Conservation (phyloP, 2,888 invertebrate species). For the Strigamia crassipes region DNA sequence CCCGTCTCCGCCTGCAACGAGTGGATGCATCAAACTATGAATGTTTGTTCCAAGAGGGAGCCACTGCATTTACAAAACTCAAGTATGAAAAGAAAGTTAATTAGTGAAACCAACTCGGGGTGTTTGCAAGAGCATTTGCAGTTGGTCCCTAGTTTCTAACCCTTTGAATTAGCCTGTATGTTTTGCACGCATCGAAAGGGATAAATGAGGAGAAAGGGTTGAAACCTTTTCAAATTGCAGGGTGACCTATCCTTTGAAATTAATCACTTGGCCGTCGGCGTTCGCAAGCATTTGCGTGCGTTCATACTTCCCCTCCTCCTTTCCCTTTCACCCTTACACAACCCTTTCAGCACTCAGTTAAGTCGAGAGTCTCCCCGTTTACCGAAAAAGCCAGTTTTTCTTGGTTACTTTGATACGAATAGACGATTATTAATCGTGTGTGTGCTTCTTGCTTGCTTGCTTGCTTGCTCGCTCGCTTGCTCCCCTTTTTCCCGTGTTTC, state of each 20-base stretch:
- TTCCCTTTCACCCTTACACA: constrained; percentile 33
- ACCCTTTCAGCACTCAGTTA: constrained; percentile 42
- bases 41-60: constrained; percentile 19
- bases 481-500: constrained; percentile 38
- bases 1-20: not conserved
- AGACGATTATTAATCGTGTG: constrained; percentile 40
- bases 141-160: not conserved
- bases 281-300: constrained; percentile 42
- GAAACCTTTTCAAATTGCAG: constrained; percentile 42
- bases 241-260: constrained; percentile 40
- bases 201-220: constrained; percentile 35
- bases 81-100: constrained; percentile 24
- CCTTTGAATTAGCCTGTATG: constrained; percentile 27
- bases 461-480: no score
- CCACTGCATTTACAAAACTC: constrained; percentile 12
- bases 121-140: not conserved
- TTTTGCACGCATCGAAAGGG: constrained; percentile 42
- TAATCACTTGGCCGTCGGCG: constrained; percentile 42
- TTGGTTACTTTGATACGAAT: constrained; percentile 35
- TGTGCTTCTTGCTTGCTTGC: no score
- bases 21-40: not conserved
- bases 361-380: constrained; percentile 40
- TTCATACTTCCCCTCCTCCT: constrained; percentile 24
- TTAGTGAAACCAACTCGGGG: constrained; percentile 14
- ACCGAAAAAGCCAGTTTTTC: constrained; percentile 42